phyloP scores from a whole-genome alignment of 2,797 vertebrate species.

The Coranthus polyacanthus region DNA sequence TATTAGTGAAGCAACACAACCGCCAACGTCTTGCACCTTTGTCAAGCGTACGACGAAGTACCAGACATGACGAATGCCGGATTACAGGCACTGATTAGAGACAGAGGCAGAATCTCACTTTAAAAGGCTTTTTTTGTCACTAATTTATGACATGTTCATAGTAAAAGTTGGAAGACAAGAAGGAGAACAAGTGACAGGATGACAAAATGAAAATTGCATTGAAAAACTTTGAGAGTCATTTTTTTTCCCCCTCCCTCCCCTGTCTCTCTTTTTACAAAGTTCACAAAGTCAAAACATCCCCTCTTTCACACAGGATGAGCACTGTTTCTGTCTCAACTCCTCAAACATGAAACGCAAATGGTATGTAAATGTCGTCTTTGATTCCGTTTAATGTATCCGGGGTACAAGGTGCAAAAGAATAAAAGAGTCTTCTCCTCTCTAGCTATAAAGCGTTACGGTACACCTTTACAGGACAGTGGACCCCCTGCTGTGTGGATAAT shows the following conservation, averaged over 20 bases:
- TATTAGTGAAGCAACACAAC: constrained; percentile 26
- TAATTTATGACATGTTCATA: constrained; percentile 59
- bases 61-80: constrained; percentile 27
- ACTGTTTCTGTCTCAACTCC: constrained; percentile 77
- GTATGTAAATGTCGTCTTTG: constrained; percentile 86
- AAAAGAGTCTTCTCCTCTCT: constrained; percentile 70
- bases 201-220: constrained; percentile 57
- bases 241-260: constrained; percentile 20
- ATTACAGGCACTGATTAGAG: constrained; percentile 35
- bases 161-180: constrained; percentile 53
- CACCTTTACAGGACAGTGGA: constrained; percentile 78
- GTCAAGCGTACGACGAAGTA: constrained; percentile 17
- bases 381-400: constrained; percentile 82
- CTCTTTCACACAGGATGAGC: constrained; percentile 71
- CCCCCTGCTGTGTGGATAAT: constrained; percentile 83
- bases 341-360: constrained; percentile 84
- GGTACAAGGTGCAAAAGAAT: constrained; percentile 77
- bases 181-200: constrained; percentile 61
- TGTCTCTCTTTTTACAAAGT: constrained; percentile 52
- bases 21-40: constrained; percentile 19
- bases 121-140: constrained; percentile 54
- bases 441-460: constrained; percentile 67
- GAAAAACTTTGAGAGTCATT: constrained; percentile 56
- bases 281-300: constrained; percentile 74
- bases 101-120: constrained; percentile 22